Evolutionary conservation across 2,797 vertebrate genomes (phyloP).

Genomic region (Calcarius lapponicus): DNA sequence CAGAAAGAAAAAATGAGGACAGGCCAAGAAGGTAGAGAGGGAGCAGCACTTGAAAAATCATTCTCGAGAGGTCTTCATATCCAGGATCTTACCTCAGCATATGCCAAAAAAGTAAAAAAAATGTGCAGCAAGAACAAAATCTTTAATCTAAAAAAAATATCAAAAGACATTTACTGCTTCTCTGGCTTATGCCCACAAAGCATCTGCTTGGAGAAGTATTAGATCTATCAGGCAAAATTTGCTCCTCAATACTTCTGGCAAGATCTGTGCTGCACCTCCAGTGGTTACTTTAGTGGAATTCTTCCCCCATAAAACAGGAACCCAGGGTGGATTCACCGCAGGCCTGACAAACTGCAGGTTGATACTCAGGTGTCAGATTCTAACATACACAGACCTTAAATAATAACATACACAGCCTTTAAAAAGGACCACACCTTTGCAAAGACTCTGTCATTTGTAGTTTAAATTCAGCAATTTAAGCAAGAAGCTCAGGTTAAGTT

Average conservation of each 20-base stretch:
- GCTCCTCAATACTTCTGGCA: background rate
- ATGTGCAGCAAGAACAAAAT: slow-evolving; percentile 58
- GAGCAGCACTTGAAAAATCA: background rate
- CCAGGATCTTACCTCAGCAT: background rate
- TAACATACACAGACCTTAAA: background rate
- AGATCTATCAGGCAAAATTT: background rate
- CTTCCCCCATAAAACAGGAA: background rate
- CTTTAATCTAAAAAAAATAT: background rate
- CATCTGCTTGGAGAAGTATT: background rate
- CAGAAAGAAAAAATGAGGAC: slow-evolving; percentile 47
- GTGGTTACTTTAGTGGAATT: background rate
- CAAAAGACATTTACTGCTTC: background rate
- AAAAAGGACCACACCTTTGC: background rate
- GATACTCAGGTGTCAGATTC: background rate
- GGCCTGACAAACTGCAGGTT: background rate
- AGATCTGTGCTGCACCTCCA: background rate
- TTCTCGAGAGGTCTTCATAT: background rate
- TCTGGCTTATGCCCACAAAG: background rate
- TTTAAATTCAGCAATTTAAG: background rate
- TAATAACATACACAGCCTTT: background rate
- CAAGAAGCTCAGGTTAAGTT: background rate
- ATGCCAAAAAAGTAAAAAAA: slow-evolving; percentile 49
- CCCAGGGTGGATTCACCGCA: background rate
- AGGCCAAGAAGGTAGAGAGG: slow-evolving; percentile 3
- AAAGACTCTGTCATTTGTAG: background rate